Evolutionary conservation across 1,140 invertebrate species (phyloP), one percentile per base, ranked within the genome.

Genomic region (Agrilus planipennis): DNA sequence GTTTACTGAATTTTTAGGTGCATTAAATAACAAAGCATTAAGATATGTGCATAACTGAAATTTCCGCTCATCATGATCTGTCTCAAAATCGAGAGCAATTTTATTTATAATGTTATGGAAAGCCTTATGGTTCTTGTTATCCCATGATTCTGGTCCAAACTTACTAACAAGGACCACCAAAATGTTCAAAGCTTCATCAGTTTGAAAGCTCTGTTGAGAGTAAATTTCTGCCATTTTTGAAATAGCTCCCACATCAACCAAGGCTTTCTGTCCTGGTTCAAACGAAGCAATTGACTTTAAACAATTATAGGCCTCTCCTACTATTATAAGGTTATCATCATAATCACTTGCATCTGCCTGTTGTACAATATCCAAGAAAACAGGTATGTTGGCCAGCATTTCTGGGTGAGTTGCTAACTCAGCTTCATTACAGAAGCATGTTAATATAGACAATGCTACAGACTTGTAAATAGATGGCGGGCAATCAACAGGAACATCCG

Each of bases 391-490:
- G 6, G 72, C 73, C 3, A 89, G 65, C 73, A 89, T 85, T 50
- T 88, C 82, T 15, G 79, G 75, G 58, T 86, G 82, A 7, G 76
- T 77, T 5, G 84, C 81, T 19, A 90, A 55, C 55, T 83, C 81
- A 43, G 79, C 69, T 50, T 88, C 85, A 30, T 68, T 68, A 50
- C 84, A 89, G 63, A 93, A 89, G 25, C 76, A 76, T 0, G 84
- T 84, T 7, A 92, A 64, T 30, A 92, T 76, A 2, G 84, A 87
- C 5, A 92, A 61, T 0, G 86, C 87, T 12, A 93, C 78, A 2
- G 87, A 90, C 66, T 90, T 89, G 61, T 89, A 92, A 17, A 92
- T 79, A 30, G 81, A 71, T 0, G 84, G 78, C 3, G 87, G 86
- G 51, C 86, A 89, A 51, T 88, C 87, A 38, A 80, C 77, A 39